phyloP scores from a whole-genome alignment of 2,797 vertebrate genomes.

The Myotis planiceps region DNA sequence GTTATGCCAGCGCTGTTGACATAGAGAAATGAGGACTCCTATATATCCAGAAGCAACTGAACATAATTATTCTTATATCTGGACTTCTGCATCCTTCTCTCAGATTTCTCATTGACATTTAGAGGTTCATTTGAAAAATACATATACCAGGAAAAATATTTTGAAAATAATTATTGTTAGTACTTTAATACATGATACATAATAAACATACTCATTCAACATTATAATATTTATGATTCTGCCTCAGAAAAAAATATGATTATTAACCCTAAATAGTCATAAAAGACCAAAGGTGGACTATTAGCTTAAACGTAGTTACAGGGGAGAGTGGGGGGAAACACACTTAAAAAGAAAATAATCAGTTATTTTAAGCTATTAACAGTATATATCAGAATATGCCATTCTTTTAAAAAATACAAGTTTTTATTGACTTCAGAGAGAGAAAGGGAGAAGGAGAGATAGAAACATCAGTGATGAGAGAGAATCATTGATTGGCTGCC shows the following conservation, averaged over 20 bases:
- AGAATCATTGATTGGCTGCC: too few relatives aligned
- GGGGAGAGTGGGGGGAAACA: too few relatives aligned
- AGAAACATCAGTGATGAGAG: too few relatives aligned
- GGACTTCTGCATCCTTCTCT: background rate
- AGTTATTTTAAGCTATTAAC: background rate
- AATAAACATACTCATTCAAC: background rate
- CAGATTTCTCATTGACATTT: background rate
- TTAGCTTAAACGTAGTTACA: background rate
- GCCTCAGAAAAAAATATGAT: background rate
- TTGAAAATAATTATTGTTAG: background rate
- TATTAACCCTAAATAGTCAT: background rate
- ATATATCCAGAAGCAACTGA: background rate
- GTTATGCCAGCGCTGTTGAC: conserved; percentile 50
- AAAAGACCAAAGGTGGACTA: background rate
- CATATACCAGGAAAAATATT: background rate
- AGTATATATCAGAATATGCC: background rate
- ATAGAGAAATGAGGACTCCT: conserved; percentile 24
- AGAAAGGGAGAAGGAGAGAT: too few relatives aligned
- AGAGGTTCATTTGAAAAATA: background rate
- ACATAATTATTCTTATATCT: background rate
- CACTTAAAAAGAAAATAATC: background rate
- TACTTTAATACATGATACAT: background rate
- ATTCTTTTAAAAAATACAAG: background rate
- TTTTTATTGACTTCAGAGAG: too few relatives aligned
- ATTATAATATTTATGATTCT: background rate